phyloP scores from a whole-genome alignment of 35 echinoderm and acorn worm genomes.

The Ophiothrix spiculata region DNA sequence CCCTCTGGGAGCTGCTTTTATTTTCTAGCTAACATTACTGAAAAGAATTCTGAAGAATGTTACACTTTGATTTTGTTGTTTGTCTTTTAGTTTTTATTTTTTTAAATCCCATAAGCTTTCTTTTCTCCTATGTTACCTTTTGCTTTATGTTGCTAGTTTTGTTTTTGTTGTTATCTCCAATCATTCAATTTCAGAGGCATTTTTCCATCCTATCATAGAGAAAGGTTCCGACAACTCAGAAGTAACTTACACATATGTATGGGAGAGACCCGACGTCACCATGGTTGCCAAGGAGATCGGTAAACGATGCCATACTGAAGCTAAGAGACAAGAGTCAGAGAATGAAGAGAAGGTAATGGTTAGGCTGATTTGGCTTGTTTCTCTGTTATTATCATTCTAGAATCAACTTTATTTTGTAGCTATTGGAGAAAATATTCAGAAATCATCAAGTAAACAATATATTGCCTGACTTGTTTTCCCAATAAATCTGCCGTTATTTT shows the following conservation, averaged over 20 bases:
- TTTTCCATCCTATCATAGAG: slow-evolving; percentile 44
- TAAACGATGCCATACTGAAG: slow-evolving; percentile 54
- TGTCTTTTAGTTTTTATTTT: not conserved
- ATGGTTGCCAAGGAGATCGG: slow-evolving; percentile 72
- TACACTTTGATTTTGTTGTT: not conserved
- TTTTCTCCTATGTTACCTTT: not conserved
- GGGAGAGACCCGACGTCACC: slow-evolving; percentile 60
- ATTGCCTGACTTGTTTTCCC: no score
- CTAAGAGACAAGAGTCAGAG: slow-evolving; percentile 35
- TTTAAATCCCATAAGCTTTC: not conserved
- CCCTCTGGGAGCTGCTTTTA: no score
- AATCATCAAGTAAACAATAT: no score
- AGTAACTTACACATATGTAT: slow-evolving; percentile 24
- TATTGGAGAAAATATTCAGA: no score
- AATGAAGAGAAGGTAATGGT: not conserved
- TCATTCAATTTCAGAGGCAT: slow-evolving; percentile 28
- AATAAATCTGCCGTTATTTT: no score
- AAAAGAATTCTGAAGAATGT: not conserved
- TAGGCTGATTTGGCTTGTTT: no score
- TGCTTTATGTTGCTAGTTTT: not conserved
- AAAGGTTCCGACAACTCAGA: not conserved
- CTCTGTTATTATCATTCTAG: no score
- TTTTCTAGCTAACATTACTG: no score
- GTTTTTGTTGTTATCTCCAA: not conserved
- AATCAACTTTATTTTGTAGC: no score